Evolutionary conservation across 2,888 invertebrate species (phyloP), one percentile per base, ranked within the genome.

Genomic region (Achlya flavicornis): DNA sequence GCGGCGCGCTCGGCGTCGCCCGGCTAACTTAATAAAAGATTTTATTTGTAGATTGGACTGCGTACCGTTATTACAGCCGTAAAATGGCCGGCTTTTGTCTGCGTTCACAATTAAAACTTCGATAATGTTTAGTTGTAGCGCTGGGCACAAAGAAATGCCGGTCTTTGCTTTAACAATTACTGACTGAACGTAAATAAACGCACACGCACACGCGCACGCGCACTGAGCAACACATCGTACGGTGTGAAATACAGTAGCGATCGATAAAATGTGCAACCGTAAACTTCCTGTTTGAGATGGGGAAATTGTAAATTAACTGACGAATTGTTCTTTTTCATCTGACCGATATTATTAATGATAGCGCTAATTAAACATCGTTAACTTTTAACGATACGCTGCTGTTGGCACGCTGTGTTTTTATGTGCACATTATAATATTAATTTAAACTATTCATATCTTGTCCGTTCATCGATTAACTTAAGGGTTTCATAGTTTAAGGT

Each of bases 241-340:
- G 76, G 75, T 83, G 80, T 81, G 79, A 85, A 83, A 82, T 83
- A 86, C 90, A 83, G 87, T 87, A 86, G 88, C 86, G 82, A 90
- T 90, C 91, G 90, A 92, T 90, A 89, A 90, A 91, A 91, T 91
- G 86, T 86, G 87, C 88, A 87, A 87, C 88, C 83, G 90, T 92
- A 92, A 92, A 92, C 92, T 91, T 91, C 92, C 91, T 88, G 88
- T 80, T 81, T 77, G 80, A 82, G 85, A 89, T 88, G 87, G 82
- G 86, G 87, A 90, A 90, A 90, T 84, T 90, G 90, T 91, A 90
- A 90, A 92, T 91, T 90, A 88, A 88, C 87, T 82, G 73, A 83
- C 80, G 84, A 86, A 90, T 90, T 86, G 89, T 88, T 90, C 89
- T 90, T 91, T 88, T 91, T 90, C 89, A 90, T 91, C 89, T 90